A percentile compares a stretch with the other conserved stretches of the same genome.
Conservation (phyloP, 2,888 invertebrate genomes). For the Ormyrus nitidulus region DNA sequence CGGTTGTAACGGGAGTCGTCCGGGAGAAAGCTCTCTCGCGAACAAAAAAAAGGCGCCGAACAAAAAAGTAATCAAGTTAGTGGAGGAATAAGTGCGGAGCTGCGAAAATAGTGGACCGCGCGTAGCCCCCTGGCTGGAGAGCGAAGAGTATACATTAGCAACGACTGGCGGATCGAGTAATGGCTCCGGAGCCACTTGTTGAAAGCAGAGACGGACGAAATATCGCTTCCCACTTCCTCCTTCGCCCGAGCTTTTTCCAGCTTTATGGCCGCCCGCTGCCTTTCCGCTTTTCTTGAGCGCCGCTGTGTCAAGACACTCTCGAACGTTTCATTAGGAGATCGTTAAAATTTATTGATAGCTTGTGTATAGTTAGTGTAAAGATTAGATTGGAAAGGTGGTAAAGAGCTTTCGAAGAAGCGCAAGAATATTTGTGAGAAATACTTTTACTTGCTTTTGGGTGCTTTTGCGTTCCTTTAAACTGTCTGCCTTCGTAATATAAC, state of each 20-base stretch:
- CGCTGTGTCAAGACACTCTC: too few relatives aligned
- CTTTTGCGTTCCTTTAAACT: too few relatives aligned
- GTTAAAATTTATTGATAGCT: too few relatives aligned
- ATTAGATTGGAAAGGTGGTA: too few relatives aligned
- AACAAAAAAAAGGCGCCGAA: neutral
- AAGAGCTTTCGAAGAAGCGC: too few relatives aligned
- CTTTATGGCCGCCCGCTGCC: too few relatives aligned
- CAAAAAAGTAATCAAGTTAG: slow-evolving; percentile 42
- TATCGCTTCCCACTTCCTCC: slow-evolving; percentile 6
- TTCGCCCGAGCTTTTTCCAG: neutral
- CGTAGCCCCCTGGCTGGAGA: neutral
- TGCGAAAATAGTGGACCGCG: neutral
- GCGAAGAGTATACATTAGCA: slow-evolving; percentile 45
- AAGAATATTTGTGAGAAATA: too few relatives aligned
- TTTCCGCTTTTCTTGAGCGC: too few relatives aligned
- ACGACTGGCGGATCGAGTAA: slow-evolving; percentile 57
- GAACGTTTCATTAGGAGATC: too few relatives aligned
- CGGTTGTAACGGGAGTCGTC: slow-evolving; percentile 1
- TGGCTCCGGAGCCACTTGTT: slow-evolving; percentile 64
- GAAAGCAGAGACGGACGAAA: slow-evolving; percentile 58
- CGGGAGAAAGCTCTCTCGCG: neutral
- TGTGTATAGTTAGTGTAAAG: too few relatives aligned
- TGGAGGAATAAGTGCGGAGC: slow-evolving; percentile 7
- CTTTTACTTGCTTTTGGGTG: too few relatives aligned
- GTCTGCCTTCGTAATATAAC: too few relatives aligned